phyloP scores from a whole-genome alignment of 2,113 vertebrate species.

The Sitta europaea region DNA sequence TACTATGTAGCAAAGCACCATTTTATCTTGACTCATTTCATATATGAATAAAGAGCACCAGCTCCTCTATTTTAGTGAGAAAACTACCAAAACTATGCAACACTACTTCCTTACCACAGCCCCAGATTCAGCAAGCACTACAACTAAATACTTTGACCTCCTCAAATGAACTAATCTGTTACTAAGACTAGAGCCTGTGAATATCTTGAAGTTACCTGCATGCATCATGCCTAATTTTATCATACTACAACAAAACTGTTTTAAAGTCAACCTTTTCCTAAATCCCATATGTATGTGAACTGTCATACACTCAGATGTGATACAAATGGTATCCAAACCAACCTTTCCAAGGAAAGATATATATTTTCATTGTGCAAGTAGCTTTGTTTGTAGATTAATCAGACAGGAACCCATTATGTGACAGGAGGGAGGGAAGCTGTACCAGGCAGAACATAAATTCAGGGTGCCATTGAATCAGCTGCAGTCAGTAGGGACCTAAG shows the following conservation, averaged over 20 bases:
- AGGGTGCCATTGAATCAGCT: not conserved
- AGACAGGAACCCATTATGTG: not conserved
- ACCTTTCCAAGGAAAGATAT: not conserved
- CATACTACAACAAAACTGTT: not conserved
- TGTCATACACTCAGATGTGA: not conserved
- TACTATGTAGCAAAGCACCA: not conserved
- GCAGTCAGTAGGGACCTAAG: not conserved
- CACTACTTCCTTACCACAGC: not conserved
- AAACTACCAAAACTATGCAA: not conserved
- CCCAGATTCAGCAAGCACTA: not conserved
- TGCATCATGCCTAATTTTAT: not conserved
- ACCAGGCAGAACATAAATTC: not conserved
- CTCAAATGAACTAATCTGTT: not conserved
- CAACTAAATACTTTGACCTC: not conserved
- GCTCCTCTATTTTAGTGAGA: not conserved
- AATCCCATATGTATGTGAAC: accelerated
- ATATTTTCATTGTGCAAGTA: not conserved
- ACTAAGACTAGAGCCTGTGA: not conserved
- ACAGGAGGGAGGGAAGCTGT: not conserved
- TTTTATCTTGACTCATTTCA: not conserved
- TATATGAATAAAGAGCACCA: not conserved
- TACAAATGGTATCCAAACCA: not conserved
- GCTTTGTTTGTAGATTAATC: not conserved
- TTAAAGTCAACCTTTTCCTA: not conserved
- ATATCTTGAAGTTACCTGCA: not conserved